Percentiles rank a stretch among this genome's conserved stretches.
Conservation (phyloP, 2,888 invertebrate genomes). For the Caenorhabditis sp. region DNA sequence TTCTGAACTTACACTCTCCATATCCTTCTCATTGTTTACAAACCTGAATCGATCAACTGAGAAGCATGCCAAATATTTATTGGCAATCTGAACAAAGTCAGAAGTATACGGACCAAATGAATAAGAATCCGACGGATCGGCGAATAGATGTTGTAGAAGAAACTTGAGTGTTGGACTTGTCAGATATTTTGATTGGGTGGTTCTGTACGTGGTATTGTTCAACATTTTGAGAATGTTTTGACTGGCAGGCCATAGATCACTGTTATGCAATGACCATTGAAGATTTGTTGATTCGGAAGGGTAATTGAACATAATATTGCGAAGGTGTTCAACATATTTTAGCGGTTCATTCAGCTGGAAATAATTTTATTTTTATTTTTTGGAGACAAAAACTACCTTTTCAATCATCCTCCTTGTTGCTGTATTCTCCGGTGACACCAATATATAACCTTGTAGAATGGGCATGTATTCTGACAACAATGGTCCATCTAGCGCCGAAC, state of each 20-base stretch:
- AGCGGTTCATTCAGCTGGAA: conserved; percentile 54
- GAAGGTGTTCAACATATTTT: conserved; percentile 37
- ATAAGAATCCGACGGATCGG: conserved; percentile 21
- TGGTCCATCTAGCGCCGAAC: conserved; percentile 35
- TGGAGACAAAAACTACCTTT: conserved; percentile 3
- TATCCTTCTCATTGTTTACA: conserved; percentile 48
- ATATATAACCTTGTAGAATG: conserved; percentile 64
- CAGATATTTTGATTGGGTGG: not conserved
- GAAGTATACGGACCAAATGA: conserved; percentile 35
- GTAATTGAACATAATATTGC: conserved; percentile 46
- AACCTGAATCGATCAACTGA: conserved; percentile 59
- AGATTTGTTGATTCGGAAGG: conserved; percentile 49
- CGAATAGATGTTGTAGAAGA: conserved; percentile 39
- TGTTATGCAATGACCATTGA: conserved; percentile 56
- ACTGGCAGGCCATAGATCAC: conserved; percentile 57
- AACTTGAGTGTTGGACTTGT: conserved; percentile 6
- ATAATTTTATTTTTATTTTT: too few species aligned
- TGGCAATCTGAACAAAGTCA: conserved; percentile 16
- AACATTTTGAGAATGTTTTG: conserved; percentile 35
- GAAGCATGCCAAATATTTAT: conserved; percentile 53
- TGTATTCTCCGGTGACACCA: conserved; percentile 60
- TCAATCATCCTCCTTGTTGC: conserved; percentile 52
- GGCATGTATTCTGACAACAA: conserved; percentile 38
- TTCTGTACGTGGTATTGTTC: conserved; percentile 5
- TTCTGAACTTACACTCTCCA: conserved; percentile 48